Evolutionary conservation across 2,797 vertebrate species (phyloP).

Genomic region (Phoxinus dragarum): DNA sequence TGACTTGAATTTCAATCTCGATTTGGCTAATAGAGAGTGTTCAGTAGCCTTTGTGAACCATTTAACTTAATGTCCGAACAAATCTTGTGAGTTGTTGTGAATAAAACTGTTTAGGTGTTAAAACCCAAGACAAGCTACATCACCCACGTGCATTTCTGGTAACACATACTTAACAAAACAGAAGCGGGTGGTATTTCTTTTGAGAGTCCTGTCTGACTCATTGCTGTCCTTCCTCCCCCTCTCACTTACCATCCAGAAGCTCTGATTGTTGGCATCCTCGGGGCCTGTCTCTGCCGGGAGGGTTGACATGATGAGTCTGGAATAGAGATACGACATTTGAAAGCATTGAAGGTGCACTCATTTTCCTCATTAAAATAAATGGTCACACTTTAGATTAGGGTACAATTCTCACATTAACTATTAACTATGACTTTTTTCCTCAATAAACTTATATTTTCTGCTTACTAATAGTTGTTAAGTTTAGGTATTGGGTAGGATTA

Average conservation of each 20-base stretch:
- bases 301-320: slow-evolving; percentile 77
- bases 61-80: background rate
- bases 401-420: too few species aligned
- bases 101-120: background rate
- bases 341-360: background rate
- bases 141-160: background rate
- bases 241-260: slow-evolving; percentile 80
- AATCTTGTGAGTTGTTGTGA: background rate
- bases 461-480: too few species aligned
- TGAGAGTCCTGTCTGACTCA: background rate
- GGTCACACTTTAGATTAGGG: too few species aligned
- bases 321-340: slow-evolving; percentile 16
- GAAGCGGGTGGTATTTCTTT: background rate
- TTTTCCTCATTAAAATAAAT: background rate
- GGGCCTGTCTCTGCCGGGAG: slow-evolving; percentile 63
- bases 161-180: background rate
- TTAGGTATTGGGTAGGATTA: too few species aligned
- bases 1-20: slow-evolving; percentile 15
- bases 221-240: background rate
- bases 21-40: slow-evolving; percentile 16
- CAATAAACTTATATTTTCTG: too few species aligned
- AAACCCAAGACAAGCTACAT: background rate
- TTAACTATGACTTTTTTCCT: too few species aligned
- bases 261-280: slow-evolving; percentile 75
- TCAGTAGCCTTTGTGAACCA: background rate